A percentile compares a stretch with the other conserved stretches of the same genome.
These are phyloP conservation scores for Metopolophium dirhodum DNA, from an alignment of 1,140 invertebrate species.

Conservation along the genomic window DNA sequence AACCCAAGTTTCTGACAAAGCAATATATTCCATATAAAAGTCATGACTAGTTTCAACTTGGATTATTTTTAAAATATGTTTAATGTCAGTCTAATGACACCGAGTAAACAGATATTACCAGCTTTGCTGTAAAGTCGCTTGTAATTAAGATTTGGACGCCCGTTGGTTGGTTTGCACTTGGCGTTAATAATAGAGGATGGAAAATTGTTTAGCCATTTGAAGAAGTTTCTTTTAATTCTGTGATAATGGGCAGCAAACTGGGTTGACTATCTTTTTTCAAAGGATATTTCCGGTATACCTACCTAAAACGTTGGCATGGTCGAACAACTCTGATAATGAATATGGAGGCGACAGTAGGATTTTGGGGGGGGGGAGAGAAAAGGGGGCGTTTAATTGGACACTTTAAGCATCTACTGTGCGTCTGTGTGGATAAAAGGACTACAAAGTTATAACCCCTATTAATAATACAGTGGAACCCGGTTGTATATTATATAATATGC, in stretches of 20 bases:
- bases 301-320: slow-evolving; percentile 1
- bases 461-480: neutral
- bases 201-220: neutral
- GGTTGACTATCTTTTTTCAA: neutral
- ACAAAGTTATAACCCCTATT: slow-evolving; percentile 2
- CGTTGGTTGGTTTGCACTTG: neutral
- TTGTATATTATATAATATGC: neutral
- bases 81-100: no score
- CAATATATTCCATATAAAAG: no score
- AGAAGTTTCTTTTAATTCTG: neutral
- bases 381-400: neutral
- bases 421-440: neutral
- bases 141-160: slow-evolving; percentile 21
- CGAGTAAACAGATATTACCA: neutral
- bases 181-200: slow-evolving; percentile 14
- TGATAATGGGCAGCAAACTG: neutral
- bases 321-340: slow-evolving; percentile 3
- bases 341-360: neutral
- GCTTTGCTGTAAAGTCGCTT: neutral
- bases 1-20: no score
- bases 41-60: no score
- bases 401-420: neutral
- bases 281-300: neutral
- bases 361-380: neutral
- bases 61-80: no score